Evolutionary conservation across 2,888 invertebrate genomes (phyloP).

Genomic region (Lamellibrachia columna): DNA sequence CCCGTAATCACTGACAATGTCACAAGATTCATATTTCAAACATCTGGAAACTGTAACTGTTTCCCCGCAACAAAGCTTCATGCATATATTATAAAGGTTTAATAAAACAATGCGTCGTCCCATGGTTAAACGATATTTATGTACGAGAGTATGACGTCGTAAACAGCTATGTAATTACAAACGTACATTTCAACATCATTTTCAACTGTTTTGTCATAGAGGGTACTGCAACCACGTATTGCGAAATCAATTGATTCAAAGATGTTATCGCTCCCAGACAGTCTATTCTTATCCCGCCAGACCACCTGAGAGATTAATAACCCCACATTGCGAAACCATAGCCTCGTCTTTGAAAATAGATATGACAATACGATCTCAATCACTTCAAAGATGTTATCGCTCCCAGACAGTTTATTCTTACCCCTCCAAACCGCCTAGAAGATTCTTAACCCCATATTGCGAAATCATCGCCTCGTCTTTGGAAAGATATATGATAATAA

Average conservation of each 20-base stretch:
- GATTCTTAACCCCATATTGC: neutral
- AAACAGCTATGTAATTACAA: neutral
- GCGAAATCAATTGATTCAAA: neutral
- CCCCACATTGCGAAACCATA: neutral
- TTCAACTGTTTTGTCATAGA: neutral
- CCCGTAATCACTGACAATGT: too few species aligned
- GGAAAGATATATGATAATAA: neutral
- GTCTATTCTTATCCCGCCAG: neutral
- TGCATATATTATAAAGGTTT: too few species aligned
- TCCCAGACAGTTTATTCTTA: neutral
- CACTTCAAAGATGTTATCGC: neutral
- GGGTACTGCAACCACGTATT: too few species aligned
- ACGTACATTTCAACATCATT: neutral
- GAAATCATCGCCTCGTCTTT: neutral
- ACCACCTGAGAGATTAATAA: neutral
- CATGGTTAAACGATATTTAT: neutral
- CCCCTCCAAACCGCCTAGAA: neutral
- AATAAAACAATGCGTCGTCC: neutral
- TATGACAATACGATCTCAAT: neutral
- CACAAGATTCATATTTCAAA: too few species aligned
- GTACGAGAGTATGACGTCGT: neutral
- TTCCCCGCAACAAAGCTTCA: too few species aligned
- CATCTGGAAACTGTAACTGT: too few species aligned
- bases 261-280: neutral
- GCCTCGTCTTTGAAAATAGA: neutral